Percentiles rank a stretch among this genome's conserved stretches.
Evolutionary conservation across 2,888 invertebrate species (phyloP).

Genomic region (Athripsodes cinereus): DNA sequence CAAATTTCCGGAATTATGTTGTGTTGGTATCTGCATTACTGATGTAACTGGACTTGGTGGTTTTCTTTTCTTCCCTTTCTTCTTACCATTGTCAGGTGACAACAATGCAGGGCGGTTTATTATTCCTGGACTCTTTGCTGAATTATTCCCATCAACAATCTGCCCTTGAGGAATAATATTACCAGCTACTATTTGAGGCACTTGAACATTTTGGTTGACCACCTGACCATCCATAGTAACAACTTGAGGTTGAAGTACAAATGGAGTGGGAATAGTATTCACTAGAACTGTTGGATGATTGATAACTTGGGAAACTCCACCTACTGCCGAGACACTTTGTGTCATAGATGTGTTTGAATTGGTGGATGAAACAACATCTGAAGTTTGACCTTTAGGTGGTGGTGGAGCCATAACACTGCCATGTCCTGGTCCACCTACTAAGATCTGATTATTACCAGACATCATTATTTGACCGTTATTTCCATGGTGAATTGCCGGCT

Average conservation of each 20-base stretch:
- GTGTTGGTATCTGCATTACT: constrained; percentile 63
- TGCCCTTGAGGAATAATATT: constrained; percentile 56
- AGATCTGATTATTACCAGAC: constrained; percentile 67
- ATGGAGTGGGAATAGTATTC: constrained; percentile 71
- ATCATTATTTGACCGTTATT: constrained; percentile 68
- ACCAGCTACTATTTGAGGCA: constrained; percentile 63
- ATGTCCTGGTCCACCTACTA: constrained; percentile 56
- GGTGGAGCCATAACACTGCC: constrained; percentile 59
- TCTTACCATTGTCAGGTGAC: constrained; percentile 64
- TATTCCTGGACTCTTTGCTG: constrained; percentile 47
- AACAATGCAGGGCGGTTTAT: constrained; percentile 39
- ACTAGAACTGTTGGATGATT: constrained; percentile 75
- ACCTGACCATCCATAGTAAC: constrained; percentile 70
- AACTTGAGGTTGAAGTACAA: constrained; percentile 71
- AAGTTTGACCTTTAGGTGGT: constrained; percentile 47
- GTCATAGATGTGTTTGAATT: constrained; percentile 60
- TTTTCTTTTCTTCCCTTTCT: constrained; percentile 69
- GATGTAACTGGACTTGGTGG: constrained; percentile 60
- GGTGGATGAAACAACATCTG: constrained; percentile 56
- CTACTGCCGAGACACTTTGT: constrained; percentile 59
- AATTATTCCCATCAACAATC: constrained; percentile 42
- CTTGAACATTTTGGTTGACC: constrained; percentile 61
- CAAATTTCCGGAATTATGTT: constrained; percentile 57
- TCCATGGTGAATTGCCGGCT: constrained; percentile 36
- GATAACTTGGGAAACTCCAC: constrained; percentile 58